Base-by-base conservation (phyloP, 2,113 vertebrate genomes). In the Percopsis transmontana region DNA sequence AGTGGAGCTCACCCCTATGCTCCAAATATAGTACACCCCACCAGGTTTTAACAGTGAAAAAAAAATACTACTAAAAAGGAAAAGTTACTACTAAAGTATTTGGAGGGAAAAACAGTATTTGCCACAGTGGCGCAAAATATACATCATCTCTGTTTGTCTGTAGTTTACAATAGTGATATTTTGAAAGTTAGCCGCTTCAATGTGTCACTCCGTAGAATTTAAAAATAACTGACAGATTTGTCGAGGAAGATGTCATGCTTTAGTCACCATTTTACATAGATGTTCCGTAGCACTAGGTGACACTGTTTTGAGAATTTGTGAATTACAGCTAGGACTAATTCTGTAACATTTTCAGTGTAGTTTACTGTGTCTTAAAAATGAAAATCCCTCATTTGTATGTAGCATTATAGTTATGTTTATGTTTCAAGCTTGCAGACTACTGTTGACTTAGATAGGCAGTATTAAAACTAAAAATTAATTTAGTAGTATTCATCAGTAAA, bases 1-100 rank as follows among this genome's bases (percentile, higher is more conserved):
- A 70, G 91, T 93, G 74, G 95, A 95, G 75, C 85, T 93, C 55
- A 92, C 88, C 9, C 91, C 92, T 81, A 85, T 72, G 52, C 66
- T 74, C 48, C 88, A 89, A 75, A 91, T 89, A 47, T 91, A 89
- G 76, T 9, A 19, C 39, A 59, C 50, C 65, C 65, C 64, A 15
- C 13, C 9, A 10, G 27, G 6, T 8, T 13, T 1, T 55, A 38
- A 55, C 2, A 3, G 5, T 11, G 8, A 20, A 51, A 20, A 21
- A 40, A 40, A 19, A 12, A 52, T 4, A 61, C 16, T 27, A 1
- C 38, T 48, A 51, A 18, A 60, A 47, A 20, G 67, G 70, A 79
- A 7, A 70, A 77, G 79, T 58, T 79, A 74, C 66, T 2, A 45
- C 42, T 14, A 62, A 80, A 78, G 71, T 70, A 63, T 56, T 40